These are phyloP conservation scores for Drosophila orena DNA, from an alignment of 1,140 invertebrate genomes.

Conservation along the genomic window DNA sequence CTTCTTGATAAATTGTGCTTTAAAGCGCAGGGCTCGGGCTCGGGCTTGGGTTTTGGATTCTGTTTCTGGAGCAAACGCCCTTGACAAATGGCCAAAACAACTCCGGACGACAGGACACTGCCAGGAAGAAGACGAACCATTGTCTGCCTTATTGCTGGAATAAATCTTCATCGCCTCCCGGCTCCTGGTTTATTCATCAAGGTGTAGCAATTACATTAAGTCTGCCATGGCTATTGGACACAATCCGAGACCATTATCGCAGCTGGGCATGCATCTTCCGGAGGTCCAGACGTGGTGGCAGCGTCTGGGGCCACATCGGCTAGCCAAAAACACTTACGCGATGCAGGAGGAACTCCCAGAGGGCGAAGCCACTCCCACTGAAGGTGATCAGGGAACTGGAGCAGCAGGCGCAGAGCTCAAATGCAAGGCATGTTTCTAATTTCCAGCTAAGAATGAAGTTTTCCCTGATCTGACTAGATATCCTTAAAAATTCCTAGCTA, in stretches of 20 bases:
- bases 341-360: constrained; percentile 95
- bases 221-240: constrained; percentile 45
- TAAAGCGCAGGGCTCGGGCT: constrained; percentile 56
- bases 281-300: constrained; percentile 33
- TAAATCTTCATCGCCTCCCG: constrained; percentile 69
- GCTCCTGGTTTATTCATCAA: constrained; percentile 74
- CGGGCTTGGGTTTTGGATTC: constrained; percentile 2
- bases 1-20: constrained; percentile 78
- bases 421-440: not conserved
- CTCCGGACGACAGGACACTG: constrained; percentile 55
- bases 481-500: too few relatives aligned
- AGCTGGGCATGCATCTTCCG: constrained; percentile 54
- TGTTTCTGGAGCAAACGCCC: constrained; percentile 37
- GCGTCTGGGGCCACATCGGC: not conserved
- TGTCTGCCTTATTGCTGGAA: constrained; percentile 64
- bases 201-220: constrained; percentile 76
- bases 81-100: constrained; percentile 75
- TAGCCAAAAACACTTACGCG: constrained; percentile 93
- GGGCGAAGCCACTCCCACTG: constrained; percentile 92
- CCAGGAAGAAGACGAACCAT: constrained; percentile 34
- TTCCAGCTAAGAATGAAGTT: too few relatives aligned
- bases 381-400: constrained; percentile 95
- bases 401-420: constrained; percentile 89
- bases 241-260: constrained; percentile 47
- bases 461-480: too few relatives aligned